Evolutionary conservation across 1,140 invertebrate genomes (phyloP).

Genomic region (Drosophila pruinosa): DNA sequence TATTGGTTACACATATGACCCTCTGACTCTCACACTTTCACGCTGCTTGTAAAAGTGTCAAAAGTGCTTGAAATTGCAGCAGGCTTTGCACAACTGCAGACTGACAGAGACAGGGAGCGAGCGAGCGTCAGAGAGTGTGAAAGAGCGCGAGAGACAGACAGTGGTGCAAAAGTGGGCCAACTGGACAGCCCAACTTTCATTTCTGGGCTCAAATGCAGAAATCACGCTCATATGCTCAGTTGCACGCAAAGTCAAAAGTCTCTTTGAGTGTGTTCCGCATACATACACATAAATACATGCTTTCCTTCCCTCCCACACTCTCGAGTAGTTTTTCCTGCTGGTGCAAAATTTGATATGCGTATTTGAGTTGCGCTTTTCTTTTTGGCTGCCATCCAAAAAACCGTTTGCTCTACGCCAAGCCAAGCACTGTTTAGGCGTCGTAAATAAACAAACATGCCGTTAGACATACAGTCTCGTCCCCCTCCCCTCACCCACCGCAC

Average conservation of each 20-base stretch:
- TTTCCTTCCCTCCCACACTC: background rate
- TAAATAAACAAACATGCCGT: constrained; percentile 63
- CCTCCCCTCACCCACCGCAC: too few species aligned
- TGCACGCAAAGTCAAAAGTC: constrained; percentile 79
- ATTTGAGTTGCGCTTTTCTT: constrained; percentile 74
- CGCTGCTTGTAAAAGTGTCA: constrained; percentile 60
- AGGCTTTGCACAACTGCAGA: constrained; percentile 54
- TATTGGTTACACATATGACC: constrained; percentile 37
- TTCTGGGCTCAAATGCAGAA: constrained; percentile 68
- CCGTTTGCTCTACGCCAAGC: constrained; percentile 12
- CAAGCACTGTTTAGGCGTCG: constrained; percentile 58
- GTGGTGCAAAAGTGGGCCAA: background rate
- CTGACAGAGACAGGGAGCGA: background rate
- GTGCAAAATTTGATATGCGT: constrained; percentile 75
- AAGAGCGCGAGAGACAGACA: background rate
- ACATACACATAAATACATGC: background rate
- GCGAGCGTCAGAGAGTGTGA: background rate
- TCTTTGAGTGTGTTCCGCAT: constrained; percentile 55
- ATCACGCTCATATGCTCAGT: constrained; percentile 80
- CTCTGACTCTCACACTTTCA: background rate
- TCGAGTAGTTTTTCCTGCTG: constrained; percentile 16
- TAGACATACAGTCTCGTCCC: constrained; percentile 25
- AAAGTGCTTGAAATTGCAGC: constrained; percentile 80
- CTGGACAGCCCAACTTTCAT: constrained; percentile 50
- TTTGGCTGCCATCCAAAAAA: constrained; percentile 61